These are phyloP conservation scores for Antedon mediterranea DNA, from an alignment of 53 echinoderm and acorn worm species.

Conservation along the genomic window DNA sequence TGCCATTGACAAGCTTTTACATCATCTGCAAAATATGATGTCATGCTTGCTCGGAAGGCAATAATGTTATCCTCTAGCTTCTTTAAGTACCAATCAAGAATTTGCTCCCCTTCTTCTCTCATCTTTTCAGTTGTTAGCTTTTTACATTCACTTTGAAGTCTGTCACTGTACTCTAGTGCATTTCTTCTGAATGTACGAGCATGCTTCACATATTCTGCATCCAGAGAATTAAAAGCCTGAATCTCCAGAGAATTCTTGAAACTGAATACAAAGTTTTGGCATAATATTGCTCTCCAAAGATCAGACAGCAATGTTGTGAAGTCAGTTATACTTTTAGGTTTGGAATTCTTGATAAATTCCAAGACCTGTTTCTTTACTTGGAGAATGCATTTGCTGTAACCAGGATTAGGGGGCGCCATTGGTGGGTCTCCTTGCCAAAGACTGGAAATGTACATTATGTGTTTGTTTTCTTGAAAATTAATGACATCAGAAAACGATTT, in stretches of 20 bases:
- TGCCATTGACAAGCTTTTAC: background rate
- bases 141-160: background rate
- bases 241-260: background rate
- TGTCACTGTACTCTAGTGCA: background rate
- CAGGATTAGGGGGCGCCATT: constrained; percentile 41
- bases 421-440: constrained; percentile 40
- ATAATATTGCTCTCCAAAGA: background rate
- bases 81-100: background rate
- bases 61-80: background rate
- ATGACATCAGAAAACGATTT: constrained; percentile 29
- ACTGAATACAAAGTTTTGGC: background rate
- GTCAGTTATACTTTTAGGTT: background rate
- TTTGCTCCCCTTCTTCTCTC: background rate
- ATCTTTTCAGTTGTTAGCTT: background rate
- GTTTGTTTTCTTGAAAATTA: constrained; percentile 16
- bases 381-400: constrained; percentile 13
- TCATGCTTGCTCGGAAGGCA: background rate
- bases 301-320: background rate
- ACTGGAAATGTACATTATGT: constrained; percentile 20
- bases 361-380: background rate
- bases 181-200: background rate
- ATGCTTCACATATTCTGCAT: background rate
- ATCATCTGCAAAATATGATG: background rate
- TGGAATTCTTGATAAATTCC: background rate
- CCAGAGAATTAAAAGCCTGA: background rate